phyloP scores from a whole-genome alignment of 2,113 vertebrate species.

The Patagioenas fasciata region DNA sequence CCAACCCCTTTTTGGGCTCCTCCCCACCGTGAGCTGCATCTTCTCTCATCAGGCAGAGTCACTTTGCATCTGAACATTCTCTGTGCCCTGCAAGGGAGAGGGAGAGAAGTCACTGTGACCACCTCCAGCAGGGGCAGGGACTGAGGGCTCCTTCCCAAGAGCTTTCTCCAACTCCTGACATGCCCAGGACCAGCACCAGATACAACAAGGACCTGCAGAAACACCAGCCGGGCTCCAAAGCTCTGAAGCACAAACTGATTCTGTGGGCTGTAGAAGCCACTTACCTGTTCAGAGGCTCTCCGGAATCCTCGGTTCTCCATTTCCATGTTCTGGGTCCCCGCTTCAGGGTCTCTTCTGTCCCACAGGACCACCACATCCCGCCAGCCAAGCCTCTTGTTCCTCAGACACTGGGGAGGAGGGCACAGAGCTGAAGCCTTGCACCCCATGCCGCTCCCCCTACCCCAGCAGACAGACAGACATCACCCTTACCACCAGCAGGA shows the following conservation, averaged over 20 bases:
- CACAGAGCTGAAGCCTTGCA: background rate
- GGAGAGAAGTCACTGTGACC: background rate
- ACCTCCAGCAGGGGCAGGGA: too few relatives aligned
- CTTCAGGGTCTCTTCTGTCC: background rate
- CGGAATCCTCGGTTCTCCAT: constrained; percentile 32
- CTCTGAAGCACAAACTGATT: background rate
- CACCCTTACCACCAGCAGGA: constrained; percentile 4
- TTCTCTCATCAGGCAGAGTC: background rate
- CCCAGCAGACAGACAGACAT: background rate
- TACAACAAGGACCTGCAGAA: background rate
- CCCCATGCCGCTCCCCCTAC: background rate
- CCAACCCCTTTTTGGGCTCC: background rate
- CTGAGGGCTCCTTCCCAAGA: background rate
- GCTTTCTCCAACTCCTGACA: background rate
- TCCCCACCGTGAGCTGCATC: background rate
- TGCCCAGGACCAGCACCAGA: background rate
- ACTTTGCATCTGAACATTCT: background rate
- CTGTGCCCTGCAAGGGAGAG: background rate
- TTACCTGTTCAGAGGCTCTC: constrained; percentile 4
- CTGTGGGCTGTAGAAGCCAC: background rate
- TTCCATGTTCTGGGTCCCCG: constrained; percentile 9
- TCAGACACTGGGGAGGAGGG: background rate
- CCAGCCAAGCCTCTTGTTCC: background rate
- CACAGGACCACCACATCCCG: background rate
- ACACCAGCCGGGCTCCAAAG: background rate